Evolutionary conservation across 2,888 invertebrate species (phyloP).

Genomic region (Euproctis similis): DNA sequence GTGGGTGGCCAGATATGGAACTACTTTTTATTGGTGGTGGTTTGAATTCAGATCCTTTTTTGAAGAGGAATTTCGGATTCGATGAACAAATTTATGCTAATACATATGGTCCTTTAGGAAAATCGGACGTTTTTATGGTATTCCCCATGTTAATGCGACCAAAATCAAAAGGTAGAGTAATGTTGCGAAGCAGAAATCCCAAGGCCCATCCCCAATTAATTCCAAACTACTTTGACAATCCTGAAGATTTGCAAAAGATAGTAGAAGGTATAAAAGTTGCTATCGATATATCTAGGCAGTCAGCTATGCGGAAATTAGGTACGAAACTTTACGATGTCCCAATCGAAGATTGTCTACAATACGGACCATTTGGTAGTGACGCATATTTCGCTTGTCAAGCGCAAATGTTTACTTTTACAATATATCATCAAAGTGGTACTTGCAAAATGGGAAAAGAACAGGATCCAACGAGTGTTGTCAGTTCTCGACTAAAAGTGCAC

Average conservation of each 20-base stretch:
- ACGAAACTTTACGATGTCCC: slow-evolving; percentile 76
- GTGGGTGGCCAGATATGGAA: slow-evolving; percentile 80
- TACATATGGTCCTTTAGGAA: slow-evolving; percentile 54
- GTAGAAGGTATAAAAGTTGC: slow-evolving; percentile 78
- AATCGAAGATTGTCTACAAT: slow-evolving; percentile 75
- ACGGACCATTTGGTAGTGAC: slow-evolving; percentile 77
- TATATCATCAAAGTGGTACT: slow-evolving; percentile 81
- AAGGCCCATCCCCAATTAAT: slow-evolving; percentile 82
- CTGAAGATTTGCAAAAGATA: slow-evolving; percentile 78
- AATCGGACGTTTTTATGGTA: slow-evolving; percentile 65
- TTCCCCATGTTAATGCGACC: slow-evolving; percentile 84
- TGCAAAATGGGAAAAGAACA: slow-evolving; percentile 79
- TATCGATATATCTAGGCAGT: slow-evolving; percentile 74
- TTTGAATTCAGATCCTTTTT: slow-evolving; percentile 59
- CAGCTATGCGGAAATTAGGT: slow-evolving; percentile 75
- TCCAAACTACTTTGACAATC: slow-evolving; percentile 84
- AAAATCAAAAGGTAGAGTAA: slow-evolving; percentile 80
- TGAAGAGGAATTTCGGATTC: slow-evolving; percentile 73
- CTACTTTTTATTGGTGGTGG: slow-evolving; percentile 77
- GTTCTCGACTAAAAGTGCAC: slow-evolving; percentile 77
- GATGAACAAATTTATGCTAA: slow-evolving; percentile 55
- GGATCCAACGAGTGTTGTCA: slow-evolving; percentile 79
- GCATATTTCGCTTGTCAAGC: slow-evolving; percentile 82
- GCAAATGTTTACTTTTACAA: slow-evolving; percentile 80
- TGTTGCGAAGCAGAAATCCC: slow-evolving; percentile 82